Evolutionary conservation across 1,140 invertebrate genomes (phyloP), one percentile per base, ranked within the genome.

Genomic region (Eumeta japonica): DNA sequence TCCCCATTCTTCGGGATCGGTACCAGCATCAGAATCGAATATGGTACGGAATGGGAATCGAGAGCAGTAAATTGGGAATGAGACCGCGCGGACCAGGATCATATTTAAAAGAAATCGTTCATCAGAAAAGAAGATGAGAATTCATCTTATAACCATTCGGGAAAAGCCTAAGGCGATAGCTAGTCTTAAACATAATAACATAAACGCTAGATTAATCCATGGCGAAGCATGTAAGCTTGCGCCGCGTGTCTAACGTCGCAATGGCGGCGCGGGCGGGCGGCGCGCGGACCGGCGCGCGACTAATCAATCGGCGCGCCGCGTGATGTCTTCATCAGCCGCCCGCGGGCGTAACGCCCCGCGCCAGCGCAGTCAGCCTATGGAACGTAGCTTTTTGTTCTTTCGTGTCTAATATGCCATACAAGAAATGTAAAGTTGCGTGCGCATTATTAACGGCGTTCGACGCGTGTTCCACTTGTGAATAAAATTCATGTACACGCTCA

Each of bases 321-420:
- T 70, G 66, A 71, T 71, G 66, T 66, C 66, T 67, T 71, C 63
- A 71, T 71, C 63, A 62, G 55, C 35, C 50, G 63, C 63, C 56
- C 35, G 58, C 48, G 52, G 63, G 60, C 54, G 62, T 58, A 55
- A 61, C 66, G 63, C 62, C 64, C 53, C 60, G 58, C 57, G 50
- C 58, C 51, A 58, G 59, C 58, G 50, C 56, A 60, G 50, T 50
- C 47, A 50, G 46, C 38, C 30, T 48, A n/a, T 24, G n/a, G 5
- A 24, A 24, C 38, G 39, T 42, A 48, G 43, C 47, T 51, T 24
- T 47, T 56, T 49, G 42, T 24, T 24, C n/a, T 24, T 7, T 5
- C 5, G n/a, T 7, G 20, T n/a, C 20, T 24, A 24, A 24, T n/a
- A 24, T 24, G 5, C 5, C 20, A n/a, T 24, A 24, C 20, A 24